Base-by-base conservation (phyloP, 2,888 invertebrate species). In the Brachynemurus nebulosus region DNA sequence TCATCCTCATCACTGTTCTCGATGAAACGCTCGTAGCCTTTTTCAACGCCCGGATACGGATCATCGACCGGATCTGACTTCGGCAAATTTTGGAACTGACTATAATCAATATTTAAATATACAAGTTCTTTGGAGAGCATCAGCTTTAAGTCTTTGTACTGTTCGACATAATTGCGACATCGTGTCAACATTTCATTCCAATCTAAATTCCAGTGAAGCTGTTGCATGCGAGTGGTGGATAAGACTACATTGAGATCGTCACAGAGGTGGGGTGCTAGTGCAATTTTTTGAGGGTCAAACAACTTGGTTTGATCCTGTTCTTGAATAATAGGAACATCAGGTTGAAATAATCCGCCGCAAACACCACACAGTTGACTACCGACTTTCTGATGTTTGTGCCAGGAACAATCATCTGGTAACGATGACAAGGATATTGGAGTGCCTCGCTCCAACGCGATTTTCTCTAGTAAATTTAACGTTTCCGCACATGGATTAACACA, bases 111-210 rank as follows among this genome's bases (percentile, higher is more conserved):
- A 55, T 83, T 79, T 2, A 84, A 66, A 58, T 76, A 83, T 57
- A 80, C 80, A n/a, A 84, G 66, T 57, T 83, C 82, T 1, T 78
- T 80, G 34, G 76, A 76, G 1, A 78, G 80, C 35, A 76, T 76
- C 1, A 78, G 80, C 33, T 77, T 76, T 14, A 76, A 66, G 36
- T 76, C 76, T 34, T 76, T 71, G 16, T 69, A 69, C 50, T 71
- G 67, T 46, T 71, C 66, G 25, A 74, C 55, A 53, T 74, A 75
- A 51, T 68, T 64, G 47, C 70, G 65, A 58, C 76, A 77, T n/a
- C 72, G 58, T n/a, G 60, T 54, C 43, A 68, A 67, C 42, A 76
- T 58, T 50, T 74, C 70, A 35, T 60, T 59, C 76, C 77, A 77
- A 25, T 70, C 68, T 9, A 78, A 66, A 44, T 75, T 71, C 84